Percentiles rank a stretch among this genome's conserved stretches.
Evolutionary conservation across 2,888 invertebrate species (phyloP).

Genomic region (Linnaemya tessellans): DNA sequence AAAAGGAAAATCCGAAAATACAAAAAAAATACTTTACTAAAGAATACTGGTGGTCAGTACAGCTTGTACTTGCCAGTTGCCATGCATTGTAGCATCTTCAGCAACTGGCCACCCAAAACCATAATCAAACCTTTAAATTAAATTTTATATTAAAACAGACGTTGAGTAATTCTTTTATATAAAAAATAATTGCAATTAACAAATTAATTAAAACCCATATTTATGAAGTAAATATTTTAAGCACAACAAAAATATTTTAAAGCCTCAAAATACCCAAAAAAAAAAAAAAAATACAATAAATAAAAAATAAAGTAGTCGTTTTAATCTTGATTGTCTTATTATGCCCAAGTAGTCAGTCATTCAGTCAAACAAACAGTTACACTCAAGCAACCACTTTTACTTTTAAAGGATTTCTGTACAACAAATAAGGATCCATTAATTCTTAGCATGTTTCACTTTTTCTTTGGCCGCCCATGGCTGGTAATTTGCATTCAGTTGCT

Average conservation of each 20-base stretch:
- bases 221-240: neutral
- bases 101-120: no score
- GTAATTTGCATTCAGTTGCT: conserved; percentile 24
- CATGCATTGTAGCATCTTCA: no score
- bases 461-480: neutral
- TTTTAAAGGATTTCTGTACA: conserved; percentile 38
- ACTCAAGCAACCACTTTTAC: conserved; percentile 47
- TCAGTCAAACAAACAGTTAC: conserved; percentile 18
- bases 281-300: neutral
- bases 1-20: no score
- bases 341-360: conserved; percentile 11
- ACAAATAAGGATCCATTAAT: conserved; percentile 29
- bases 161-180: no score
- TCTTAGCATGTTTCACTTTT: conserved; percentile 24
- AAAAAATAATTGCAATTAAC: no score
- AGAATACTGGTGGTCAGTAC: no score
- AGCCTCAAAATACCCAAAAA: neutral
- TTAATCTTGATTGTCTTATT: neutral
- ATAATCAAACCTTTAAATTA: no score
- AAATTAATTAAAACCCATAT: no score
- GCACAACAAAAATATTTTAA: neutral
- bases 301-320: no score
- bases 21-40: no score
- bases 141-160: no score
- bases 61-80: no score